These are phyloP conservation scores for Typhlichthys eigenmanni DNA, from an alignment of 2,797 vertebrate species.

Conservation along the genomic window DNA sequence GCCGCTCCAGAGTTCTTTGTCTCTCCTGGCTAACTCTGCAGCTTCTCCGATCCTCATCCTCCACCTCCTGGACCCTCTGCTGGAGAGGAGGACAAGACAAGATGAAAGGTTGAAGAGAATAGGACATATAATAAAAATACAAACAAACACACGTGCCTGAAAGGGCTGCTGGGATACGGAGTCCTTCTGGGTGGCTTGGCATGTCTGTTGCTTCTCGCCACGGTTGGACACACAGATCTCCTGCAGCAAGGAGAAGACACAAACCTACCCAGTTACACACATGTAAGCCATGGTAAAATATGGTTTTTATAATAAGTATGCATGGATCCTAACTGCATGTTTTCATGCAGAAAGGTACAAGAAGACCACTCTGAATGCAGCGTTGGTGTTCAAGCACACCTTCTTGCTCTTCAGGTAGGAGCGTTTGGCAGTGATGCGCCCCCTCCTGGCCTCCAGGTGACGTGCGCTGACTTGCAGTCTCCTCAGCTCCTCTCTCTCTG, in stretches of 20 bases:
- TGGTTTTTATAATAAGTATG: too few relatives aligned
- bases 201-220: constrained; percentile 86
- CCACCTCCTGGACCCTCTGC: constrained; percentile 80
- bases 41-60: constrained; percentile 89
- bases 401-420: constrained; percentile 97
- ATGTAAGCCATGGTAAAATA: neutral
- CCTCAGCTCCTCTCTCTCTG: constrained; percentile 83
- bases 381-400: constrained; percentile 68
- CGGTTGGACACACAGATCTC: constrained; percentile 95
- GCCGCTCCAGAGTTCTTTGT: constrained; percentile 92
- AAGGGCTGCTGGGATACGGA: constrained; percentile 73
- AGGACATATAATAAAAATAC: too few relatives aligned
- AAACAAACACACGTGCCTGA: constrained; percentile 67
- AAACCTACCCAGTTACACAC: constrained; percentile 3
- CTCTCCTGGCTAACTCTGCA: constrained; percentile 92
- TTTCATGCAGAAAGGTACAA: too few relatives aligned
- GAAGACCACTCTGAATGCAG: too few relatives aligned
- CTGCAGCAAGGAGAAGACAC: constrained; percentile 62
- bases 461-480: constrained; percentile 90
- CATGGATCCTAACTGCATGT: too few relatives aligned
- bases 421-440: constrained; percentile 94
- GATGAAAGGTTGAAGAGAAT: neutral
- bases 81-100: constrained; percentile 25
- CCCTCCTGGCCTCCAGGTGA: constrained; percentile 93
- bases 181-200: constrained; percentile 74